Evolutionary conservation across 2,888 invertebrate genomes (phyloP).

Genomic region (Galerucella pusilla): DNA sequence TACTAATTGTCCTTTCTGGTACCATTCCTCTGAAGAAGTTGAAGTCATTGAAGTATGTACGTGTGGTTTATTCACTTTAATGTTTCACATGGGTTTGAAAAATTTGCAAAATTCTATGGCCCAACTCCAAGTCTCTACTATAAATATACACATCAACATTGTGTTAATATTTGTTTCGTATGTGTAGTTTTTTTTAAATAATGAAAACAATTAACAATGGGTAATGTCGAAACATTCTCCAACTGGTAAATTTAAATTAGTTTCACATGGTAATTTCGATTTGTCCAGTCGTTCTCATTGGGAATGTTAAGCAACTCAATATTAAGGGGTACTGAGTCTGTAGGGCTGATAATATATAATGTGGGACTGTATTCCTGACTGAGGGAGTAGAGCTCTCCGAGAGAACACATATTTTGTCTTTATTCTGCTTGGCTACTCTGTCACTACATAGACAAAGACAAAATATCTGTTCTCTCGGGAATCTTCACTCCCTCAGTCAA

Average conservation of each 20-base stretch:
- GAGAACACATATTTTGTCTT: no score
- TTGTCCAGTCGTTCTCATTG: background rate
- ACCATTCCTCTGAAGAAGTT: conserved; percentile 36
- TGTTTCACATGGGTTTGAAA: conserved; percentile 38
- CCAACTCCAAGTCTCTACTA: conserved; percentile 41
- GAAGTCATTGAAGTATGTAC: conserved; percentile 40
- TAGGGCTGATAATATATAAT: background rate
- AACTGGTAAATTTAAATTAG: background rate
- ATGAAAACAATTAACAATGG: conserved; percentile 32
- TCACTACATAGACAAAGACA: no score
- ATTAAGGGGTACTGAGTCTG: background rate
- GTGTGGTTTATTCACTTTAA: conserved; percentile 28
- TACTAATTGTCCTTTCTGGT: conserved; percentile 28
- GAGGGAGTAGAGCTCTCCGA: no score
- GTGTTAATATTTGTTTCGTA: conserved; percentile 14
- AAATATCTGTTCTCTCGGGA: no score
- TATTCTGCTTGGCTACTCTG: no score
- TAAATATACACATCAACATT: conserved; percentile 39
- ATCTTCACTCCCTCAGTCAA: no score
- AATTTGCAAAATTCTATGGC: conserved; percentile 42
- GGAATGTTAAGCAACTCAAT: background rate
- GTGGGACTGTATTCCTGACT: no score
- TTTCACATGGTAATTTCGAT: background rate
- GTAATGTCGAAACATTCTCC: background rate
- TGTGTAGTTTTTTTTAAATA: conserved; percentile 29